These are phyloP conservation scores for Baryphthengus martii DNA, from an alignment of 2,113 vertebrate species.

Conservation along the genomic window DNA sequence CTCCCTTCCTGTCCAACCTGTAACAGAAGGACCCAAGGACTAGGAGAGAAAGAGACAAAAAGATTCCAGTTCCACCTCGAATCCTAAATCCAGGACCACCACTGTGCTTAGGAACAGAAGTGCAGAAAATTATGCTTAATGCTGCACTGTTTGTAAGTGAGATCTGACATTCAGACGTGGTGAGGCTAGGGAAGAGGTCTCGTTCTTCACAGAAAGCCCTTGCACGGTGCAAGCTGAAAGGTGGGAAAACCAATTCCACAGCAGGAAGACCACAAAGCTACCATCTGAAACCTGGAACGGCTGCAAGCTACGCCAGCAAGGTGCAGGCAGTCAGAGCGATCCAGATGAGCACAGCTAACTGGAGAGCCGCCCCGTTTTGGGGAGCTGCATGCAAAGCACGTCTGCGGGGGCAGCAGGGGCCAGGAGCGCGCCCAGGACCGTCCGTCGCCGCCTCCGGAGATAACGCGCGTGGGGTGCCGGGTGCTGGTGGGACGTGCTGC, in stretches of 20 bases:
- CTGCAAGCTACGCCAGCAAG: not conserved
- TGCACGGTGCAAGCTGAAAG: not conserved
- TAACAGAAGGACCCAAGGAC: not conserved
- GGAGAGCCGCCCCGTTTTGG: not conserved
- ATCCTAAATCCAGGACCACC: not conserved
- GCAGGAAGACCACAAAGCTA: not conserved
- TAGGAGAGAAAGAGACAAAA: not conserved
- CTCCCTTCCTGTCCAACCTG: not conserved
- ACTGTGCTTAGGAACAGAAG: not conserved
- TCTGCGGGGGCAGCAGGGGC: fast-evolving
- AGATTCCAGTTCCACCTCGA: not conserved
- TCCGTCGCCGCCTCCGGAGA: not conserved
- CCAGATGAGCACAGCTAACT: not conserved
- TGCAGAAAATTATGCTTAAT: not conserved
- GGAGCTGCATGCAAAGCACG: not conserved
- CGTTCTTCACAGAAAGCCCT: fast-evolving
- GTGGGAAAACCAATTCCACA: not conserved
- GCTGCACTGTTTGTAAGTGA: not conserved
- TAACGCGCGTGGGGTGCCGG: fast-evolving
- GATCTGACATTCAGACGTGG: not conserved
- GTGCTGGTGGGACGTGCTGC: not conserved
- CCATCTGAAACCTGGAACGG: not conserved
- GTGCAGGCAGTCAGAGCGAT: not conserved
- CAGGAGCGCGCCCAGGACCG: not conserved
- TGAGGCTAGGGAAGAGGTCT: not conserved